Evolutionary conservation across 2,113 vertebrate genomes (phyloP).

Genomic region (Peromyscus maniculatus): DNA sequence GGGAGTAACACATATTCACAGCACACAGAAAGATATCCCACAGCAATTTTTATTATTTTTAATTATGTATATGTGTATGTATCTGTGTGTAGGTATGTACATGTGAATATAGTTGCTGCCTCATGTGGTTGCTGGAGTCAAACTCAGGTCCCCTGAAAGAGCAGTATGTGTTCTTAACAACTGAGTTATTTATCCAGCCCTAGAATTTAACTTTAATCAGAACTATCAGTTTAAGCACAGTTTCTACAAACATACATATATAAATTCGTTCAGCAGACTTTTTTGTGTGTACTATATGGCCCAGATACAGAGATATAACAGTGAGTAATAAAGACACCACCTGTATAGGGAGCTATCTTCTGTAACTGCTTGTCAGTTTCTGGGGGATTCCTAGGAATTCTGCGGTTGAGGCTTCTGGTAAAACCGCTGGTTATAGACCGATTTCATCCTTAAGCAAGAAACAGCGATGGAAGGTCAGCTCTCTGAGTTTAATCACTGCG

Average conservation of each 20-base stretch:
- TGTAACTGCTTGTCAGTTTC: not conserved
- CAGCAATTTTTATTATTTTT: not conserved
- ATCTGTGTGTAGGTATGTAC: not conserved
- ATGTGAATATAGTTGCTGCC: not conserved
- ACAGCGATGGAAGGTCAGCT: not conserved
- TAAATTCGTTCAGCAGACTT: not conserved
- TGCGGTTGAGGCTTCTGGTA: not conserved
- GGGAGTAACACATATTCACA: no score
- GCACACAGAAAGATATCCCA: no score
- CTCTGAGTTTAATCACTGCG: not conserved
- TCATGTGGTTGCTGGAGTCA: not conserved
- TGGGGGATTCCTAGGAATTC: not conserved
- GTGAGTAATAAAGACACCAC: not conserved
- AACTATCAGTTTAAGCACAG: not conserved
- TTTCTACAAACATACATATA: not conserved
- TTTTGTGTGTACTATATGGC: not conserved
- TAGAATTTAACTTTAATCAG: not conserved
- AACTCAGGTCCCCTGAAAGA: not conserved
- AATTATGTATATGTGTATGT: not conserved
- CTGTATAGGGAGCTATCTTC: not conserved
- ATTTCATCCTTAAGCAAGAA: not conserved
- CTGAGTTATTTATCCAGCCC: not conserved
- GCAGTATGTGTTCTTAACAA: not conserved
- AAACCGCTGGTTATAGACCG: not conserved
- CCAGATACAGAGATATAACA: not conserved